Evolutionary conservation across 2,888 invertebrate genomes (phyloP).

Genomic region (Bombylius major): DNA sequence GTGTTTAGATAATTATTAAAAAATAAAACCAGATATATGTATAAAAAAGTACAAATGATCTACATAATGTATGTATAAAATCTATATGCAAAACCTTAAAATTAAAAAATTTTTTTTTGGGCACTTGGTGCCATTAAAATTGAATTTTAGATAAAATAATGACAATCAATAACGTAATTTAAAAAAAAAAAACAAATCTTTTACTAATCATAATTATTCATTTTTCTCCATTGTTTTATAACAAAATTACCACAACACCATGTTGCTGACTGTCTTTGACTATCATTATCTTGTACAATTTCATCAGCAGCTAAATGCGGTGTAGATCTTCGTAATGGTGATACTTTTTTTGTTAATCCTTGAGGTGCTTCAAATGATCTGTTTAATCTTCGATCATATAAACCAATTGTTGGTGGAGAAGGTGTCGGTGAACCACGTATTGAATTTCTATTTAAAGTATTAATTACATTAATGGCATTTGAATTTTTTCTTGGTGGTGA

Average conservation of each 20-base stretch:
- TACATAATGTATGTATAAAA: no score
- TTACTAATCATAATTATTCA: slow-evolving; percentile 54
- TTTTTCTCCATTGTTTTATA: slow-evolving; percentile 59
- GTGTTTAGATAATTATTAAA: no score
- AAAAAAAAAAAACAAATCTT: background rate
- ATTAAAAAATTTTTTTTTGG: no score
- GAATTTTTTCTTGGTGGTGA: slow-evolving; percentile 7
- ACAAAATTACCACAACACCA: slow-evolving; percentile 74
- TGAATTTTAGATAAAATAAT: no score
- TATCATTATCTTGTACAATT: slow-evolving; percentile 16
- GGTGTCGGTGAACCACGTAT: slow-evolving; percentile 1
- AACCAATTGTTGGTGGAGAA: slow-evolving; percentile 20
- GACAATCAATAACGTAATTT: no score
- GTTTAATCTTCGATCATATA: slow-evolving; percentile 35
- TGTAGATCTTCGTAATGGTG: slow-evolving; percentile 31
- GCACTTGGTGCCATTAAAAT: no score
- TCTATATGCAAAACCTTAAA: no score
- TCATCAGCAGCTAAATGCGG: slow-evolving; percentile 28
- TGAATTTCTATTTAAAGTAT: background rate
- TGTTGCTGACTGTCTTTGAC: slow-evolving; percentile 33
- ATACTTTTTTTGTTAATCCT: slow-evolving; percentile 20
- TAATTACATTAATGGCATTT: background rate
- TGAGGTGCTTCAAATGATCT: slow-evolving; percentile 34
- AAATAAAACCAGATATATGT: no score
- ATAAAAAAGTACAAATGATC: no score